Conservation (phyloP, 1,140 invertebrate genomes). For the Proales similis region DNA sequence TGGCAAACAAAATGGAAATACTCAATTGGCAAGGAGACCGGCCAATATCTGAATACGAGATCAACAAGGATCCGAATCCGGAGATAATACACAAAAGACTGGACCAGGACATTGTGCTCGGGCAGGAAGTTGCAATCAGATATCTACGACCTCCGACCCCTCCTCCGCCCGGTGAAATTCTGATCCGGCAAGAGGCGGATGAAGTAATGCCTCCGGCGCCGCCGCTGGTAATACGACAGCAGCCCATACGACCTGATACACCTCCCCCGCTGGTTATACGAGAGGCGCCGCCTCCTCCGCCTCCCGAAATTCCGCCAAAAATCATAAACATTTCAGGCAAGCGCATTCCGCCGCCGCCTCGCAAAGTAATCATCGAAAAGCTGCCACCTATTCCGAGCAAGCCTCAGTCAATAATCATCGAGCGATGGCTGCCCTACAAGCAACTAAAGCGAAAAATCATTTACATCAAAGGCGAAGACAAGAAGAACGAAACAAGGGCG, state of each 20-base stretch:
- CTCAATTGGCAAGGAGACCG: conserved; percentile 21
- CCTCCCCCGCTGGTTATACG: conserved; percentile 36
- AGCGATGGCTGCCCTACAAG: conserved; percentile 38
- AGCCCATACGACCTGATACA: conserved; percentile 3
- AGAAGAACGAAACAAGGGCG: background rate
- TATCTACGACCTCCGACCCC: conserved; percentile 37
- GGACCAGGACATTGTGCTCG: conserved; percentile 9
- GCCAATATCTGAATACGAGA: conserved; percentile 24
- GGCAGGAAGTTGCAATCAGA: conserved; percentile 34
- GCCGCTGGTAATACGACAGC: conserved; percentile 33
- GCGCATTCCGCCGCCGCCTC: conserved; percentile 29
- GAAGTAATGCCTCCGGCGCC: background rate
- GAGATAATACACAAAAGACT: conserved; percentile 18
- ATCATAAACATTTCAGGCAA: conserved; percentile 16
- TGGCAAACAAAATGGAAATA: conserved; percentile 14
- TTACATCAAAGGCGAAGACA: conserved; percentile 2
- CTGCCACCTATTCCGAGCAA: conserved; percentile 23
- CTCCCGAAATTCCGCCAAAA: conserved; percentile 13
- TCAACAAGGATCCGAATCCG: conserved; percentile 34
- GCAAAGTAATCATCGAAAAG: conserved; percentile 37
- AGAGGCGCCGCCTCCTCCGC: conserved; percentile 31
- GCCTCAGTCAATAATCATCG: conserved; percentile 36
- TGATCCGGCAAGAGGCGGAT: conserved; percentile 24
- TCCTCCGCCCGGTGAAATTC: conserved; percentile 26
- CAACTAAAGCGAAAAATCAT: conserved; percentile 31